Evolutionary conservation across 2,888 invertebrate species (phyloP).

Genomic region (Subacronicta megacephala): DNA sequence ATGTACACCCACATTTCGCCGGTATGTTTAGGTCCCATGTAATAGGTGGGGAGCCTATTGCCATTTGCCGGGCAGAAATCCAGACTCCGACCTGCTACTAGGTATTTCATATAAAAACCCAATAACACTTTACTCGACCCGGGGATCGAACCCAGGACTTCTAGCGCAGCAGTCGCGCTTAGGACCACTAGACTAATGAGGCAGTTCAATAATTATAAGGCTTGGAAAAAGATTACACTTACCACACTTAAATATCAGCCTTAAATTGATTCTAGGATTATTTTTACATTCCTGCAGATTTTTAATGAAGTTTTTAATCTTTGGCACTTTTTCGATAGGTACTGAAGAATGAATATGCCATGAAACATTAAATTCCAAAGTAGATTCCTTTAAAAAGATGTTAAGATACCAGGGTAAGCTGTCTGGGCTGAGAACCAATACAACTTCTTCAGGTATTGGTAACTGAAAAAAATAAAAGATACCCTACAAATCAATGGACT

Average conservation of each 20-base stretch:
- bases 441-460: slow-evolving; percentile 87
- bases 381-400: slow-evolving; percentile 89
- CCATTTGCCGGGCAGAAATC: too few relatives aligned
- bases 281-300: slow-evolving; percentile 56
- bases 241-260: slow-evolving; percentile 95
- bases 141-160: too few relatives aligned
- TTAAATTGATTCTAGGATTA: slow-evolving; percentile 85
- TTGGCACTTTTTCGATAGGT: slow-evolving; percentile 74
- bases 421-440: slow-evolving; percentile 91
- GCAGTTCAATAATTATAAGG: neutral
- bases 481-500: too few relatives aligned
- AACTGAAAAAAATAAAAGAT: too few relatives aligned
- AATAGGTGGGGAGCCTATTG: too few relatives aligned
- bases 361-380: slow-evolving; percentile 84
- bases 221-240: slow-evolving; percentile 62
- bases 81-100: too few relatives aligned
- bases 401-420: slow-evolving; percentile 92
- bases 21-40: too few relatives aligned
- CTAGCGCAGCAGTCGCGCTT: too few relatives aligned
- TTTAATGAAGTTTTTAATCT: slow-evolving; percentile 76
- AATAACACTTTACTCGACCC: too few relatives aligned
- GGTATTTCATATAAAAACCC: too few relatives aligned
- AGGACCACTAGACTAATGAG: too few relatives aligned
- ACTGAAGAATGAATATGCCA: slow-evolving; percentile 92
- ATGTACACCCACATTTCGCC: too few relatives aligned